Base-by-base conservation (phyloP, 2,113 vertebrate genomes). In the Typhlomys cinereus region DNA sequence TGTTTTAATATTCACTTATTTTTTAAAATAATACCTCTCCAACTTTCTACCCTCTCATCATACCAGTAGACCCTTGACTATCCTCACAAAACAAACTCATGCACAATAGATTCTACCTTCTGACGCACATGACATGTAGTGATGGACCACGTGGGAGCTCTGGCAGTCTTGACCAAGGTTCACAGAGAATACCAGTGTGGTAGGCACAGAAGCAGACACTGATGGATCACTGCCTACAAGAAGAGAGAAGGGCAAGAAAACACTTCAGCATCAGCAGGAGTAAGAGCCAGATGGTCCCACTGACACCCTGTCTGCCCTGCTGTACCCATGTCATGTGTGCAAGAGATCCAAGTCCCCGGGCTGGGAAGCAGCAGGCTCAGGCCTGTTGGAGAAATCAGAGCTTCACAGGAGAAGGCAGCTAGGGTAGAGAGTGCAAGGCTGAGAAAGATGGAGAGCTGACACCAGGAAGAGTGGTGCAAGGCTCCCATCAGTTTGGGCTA, bases 1-100 rank as follows among this genome's bases (percentile, higher is more conserved):
- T 91, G 52, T 87, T 91, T 95, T 84, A 71, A 79, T 89, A 73
- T 61, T 67, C 31, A 57, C n/a, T 90, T 18, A 12, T 75, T 80
- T 89, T 75, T 87, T 50, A 36, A 85, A 67, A 66, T 71, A 79
- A 62, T n/a, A 29, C 7, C 50, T 46, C 17, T 27, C 6, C n/a
- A 62, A 29, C 50, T 83, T 90, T 85, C 67, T 39, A 52, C 31
- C 59, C 13, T 54, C 41, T 76, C 9, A 39, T 87, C 36, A 34
- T 39, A 52, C 85, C 61, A 20, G 48, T 59, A 89, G 61, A 36
- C 39, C 36, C 48, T 34, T 36, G 34, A 46, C 31, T 21, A 86
- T 39, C 73, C n/a, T n/a, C 62, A 73, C 79, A 61, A 84, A 78
- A 54, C n/a, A 80, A 69, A 89, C 18, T 23, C 34, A 13, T 5